Evolutionary conservation across 2,113 vertebrate genomes (phyloP).

Genomic region (Grantiella picta): DNA sequence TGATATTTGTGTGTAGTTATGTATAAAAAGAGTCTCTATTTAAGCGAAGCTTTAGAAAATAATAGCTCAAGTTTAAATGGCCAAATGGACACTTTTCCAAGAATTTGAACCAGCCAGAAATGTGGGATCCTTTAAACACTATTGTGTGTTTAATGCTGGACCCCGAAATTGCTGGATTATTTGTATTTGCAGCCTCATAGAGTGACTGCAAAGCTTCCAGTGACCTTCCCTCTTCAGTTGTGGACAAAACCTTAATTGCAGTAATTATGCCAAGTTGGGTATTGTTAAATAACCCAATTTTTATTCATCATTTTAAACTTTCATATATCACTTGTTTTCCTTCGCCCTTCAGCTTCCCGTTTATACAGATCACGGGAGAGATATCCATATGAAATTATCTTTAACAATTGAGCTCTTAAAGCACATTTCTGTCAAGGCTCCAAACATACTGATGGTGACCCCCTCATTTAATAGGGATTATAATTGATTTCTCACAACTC

Average conservation of each 20-base stretch:
- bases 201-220: not conserved
- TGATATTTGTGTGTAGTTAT: not conserved
- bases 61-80: not conserved
- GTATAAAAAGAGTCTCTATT: not conserved
- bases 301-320: not conserved
- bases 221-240: not conserved
- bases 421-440: not conserved
- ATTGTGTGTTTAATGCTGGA: not conserved
- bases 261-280: not conserved
- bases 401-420: constrained; percentile 9
- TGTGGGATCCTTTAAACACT: not conserved
- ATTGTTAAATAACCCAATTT: not conserved
- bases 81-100: not conserved
- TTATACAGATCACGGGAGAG: not conserved
- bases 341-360: not conserved
- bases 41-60: not conserved
- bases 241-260: not conserved
- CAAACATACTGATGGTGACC: not conserved
- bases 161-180: not conserved
- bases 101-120: not conserved
- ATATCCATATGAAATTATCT: not conserved
- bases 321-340: not conserved
- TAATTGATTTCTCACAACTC: constrained; percentile 34
- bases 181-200: not conserved
- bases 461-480: constrained; percentile 15